Evolutionary conservation across 2,888 invertebrate genomes (phyloP).

Genomic region (Seira ritae): DNA sequence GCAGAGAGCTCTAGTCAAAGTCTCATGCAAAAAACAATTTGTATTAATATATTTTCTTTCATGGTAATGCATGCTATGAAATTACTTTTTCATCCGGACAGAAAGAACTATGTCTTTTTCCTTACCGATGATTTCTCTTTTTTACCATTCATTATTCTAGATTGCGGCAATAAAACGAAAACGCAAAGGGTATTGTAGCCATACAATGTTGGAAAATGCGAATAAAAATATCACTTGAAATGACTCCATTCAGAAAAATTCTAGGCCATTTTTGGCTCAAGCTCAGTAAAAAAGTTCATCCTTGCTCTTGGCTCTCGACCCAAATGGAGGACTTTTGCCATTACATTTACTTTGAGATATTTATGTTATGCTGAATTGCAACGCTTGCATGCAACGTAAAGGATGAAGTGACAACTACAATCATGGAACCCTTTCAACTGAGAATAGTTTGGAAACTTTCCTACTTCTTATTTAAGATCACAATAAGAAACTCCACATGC

Average conservation of each 20-base stretch:
- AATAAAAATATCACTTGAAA: conserved; percentile 15
- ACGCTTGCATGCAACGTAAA: neutral
- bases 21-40: conserved; percentile 1
- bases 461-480: neutral
- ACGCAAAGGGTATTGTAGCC: neutral
- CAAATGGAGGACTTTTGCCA: conserved; percentile 5
- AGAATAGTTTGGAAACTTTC: conserved; percentile 6
- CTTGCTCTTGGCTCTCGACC: neutral
- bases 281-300: neutral
- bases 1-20: neutral
- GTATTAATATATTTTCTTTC: conserved; percentile 15
- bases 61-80: neutral
- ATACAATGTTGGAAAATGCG: neutral
- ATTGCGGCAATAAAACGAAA: conserved; percentile 12
- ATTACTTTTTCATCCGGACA: conserved; percentile 6
- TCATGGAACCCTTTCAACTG: conserved; percentile 3
- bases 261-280: conserved; percentile 1
- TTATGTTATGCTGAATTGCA: conserved; percentile 1
- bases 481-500: neutral
- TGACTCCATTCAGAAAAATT: neutral
- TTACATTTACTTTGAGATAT: neutral
- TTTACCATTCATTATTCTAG: neutral
- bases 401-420: neutral
- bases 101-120: neutral
- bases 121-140: neutral